A percentile compares a stretch with the other conserved stretches of the same genome.
These are phyloP conservation scores for Lagorchestes hirsutus DNA, from an alignment of 2,797 vertebrate species.

Conservation along the genomic window DNA sequence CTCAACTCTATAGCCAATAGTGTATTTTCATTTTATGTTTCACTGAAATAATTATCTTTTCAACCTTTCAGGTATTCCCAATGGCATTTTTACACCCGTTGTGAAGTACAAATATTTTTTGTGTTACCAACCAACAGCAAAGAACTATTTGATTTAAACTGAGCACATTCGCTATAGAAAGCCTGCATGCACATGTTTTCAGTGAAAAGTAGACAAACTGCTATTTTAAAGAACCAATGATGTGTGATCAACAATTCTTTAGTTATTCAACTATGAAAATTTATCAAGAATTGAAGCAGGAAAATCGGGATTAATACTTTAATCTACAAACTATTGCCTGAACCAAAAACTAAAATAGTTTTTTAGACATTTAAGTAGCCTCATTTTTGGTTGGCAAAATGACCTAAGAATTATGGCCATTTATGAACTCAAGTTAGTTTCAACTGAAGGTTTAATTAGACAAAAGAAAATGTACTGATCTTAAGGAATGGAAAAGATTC, in stretches of 20 bases:
- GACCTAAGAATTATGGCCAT: background rate
- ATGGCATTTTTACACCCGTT: background rate
- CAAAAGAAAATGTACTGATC: background rate
- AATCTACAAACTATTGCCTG: background rate
- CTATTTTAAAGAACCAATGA: background rate
- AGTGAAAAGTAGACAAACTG: background rate
- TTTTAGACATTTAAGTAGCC: background rate
- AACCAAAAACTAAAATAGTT: conserved; percentile 3
- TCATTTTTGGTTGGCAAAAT: background rate
- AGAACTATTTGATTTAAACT: background rate
- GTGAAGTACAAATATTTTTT: background rate
- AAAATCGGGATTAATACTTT: background rate
- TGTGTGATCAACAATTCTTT: conserved; percentile 7
- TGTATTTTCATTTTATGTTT: background rate
- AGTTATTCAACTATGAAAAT: background rate
- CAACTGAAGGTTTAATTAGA: conserved; percentile 30
- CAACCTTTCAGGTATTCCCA: background rate
- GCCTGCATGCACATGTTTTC: background rate
- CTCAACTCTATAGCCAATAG: background rate
- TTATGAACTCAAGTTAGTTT: background rate
- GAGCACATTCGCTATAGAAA: background rate
- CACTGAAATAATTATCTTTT: background rate
- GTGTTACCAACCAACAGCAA: background rate
- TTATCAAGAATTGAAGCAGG: background rate
- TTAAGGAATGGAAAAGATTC: background rate